phyloP scores from a whole-genome alignment of 2,113 vertebrate species.

The Pseudolaguvia tuberculata region DNA sequence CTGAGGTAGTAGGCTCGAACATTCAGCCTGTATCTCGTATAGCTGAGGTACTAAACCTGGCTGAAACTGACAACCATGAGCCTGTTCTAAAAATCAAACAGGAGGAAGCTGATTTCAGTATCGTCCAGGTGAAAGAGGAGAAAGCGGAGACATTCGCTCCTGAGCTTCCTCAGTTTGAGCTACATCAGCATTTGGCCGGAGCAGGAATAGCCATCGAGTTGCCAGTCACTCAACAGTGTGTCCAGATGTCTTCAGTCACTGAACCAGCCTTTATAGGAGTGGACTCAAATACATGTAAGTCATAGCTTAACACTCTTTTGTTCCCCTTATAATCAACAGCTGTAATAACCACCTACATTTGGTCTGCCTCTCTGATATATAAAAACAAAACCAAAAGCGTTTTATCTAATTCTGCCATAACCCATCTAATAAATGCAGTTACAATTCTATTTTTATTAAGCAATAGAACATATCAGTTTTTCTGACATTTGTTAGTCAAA shows the following conservation, averaged over 20 bases:
- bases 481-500: no score
- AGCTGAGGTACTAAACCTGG: neutral
- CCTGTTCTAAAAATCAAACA: constrained; percentile 59
- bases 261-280: constrained; percentile 34
- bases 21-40: constrained; percentile 17
- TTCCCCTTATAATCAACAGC: neutral
- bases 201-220: constrained; percentile 27
- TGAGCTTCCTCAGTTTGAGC: constrained; percentile 50
- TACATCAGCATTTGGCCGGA: constrained; percentile 29
- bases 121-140: constrained; percentile 70
- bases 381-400: no score
- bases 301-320: neutral
- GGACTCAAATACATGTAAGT: constrained; percentile 42
- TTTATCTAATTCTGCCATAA: neutral
- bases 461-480: neutral
- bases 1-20: constrained; percentile 18
- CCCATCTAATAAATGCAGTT: no score
- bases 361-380: neutral
- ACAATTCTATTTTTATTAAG: neutral
- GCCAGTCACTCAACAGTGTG: constrained; percentile 26
- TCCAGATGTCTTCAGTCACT: constrained; percentile 30
- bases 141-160: constrained; percentile 52
- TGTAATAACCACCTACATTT: neutral
- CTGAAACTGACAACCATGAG: neutral
- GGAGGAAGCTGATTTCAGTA: constrained; percentile 58